Evolutionary conservation across 2,797 vertebrate species (phyloP).

Genomic region (Mormyrus proboscirostris): DNA sequence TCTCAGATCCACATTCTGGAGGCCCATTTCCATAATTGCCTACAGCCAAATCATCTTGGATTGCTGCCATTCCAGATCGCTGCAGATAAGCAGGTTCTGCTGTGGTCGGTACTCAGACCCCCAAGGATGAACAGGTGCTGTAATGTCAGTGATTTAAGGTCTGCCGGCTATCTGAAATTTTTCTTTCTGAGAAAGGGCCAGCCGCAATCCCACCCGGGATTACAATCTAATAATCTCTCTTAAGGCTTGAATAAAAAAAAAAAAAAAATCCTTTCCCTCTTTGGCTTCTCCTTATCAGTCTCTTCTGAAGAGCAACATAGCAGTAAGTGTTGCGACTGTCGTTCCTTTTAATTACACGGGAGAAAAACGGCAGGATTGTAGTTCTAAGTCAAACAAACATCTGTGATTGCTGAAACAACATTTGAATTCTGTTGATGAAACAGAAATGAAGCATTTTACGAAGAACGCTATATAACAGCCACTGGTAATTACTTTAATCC

Average conservation of each 20-base stretch:
- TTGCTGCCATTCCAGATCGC: slow-evolving; percentile 63
- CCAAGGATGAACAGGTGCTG: slow-evolving; percentile 72
- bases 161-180: slow-evolving; percentile 35
- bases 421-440: neutral
- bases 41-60: slow-evolving; percentile 67
- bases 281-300: slow-evolving; percentile 48
- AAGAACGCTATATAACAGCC: neutral
- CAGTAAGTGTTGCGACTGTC: slow-evolving; percentile 40
- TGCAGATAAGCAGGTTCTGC: slow-evolving; percentile 59
- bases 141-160: slow-evolving; percentile 59
- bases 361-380: neutral
- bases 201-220: slow-evolving; percentile 51
- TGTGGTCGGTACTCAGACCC: slow-evolving; percentile 60
- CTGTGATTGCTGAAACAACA: neutral
- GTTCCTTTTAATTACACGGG: neutral
- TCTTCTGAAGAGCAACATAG: slow-evolving; percentile 45
- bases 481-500: neutral
- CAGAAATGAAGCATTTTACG: neutral
- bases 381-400: neutral
- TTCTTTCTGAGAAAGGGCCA: slow-evolving; percentile 50
- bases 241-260: slow-evolving; percentile 55
- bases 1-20: slow-evolving; percentile 38
- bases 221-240: slow-evolving; percentile 54
- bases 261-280: slow-evolving; percentile 49
- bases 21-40: slow-evolving; percentile 67